phyloP scores from a whole-genome alignment of 2,888 invertebrate genomes.

The Malachius bipustulatus region DNA sequence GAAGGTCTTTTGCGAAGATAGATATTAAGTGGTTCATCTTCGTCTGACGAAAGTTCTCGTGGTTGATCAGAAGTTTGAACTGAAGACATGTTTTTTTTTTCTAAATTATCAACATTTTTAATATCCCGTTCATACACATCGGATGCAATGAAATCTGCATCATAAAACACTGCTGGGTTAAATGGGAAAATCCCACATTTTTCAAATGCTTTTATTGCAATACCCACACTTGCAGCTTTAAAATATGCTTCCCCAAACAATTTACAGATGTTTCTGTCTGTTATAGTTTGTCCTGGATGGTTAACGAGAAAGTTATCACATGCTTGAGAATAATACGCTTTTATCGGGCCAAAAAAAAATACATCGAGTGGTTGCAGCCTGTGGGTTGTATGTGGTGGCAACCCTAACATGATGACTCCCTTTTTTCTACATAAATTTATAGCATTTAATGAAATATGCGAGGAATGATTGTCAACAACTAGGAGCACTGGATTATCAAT shows the following conservation, averaged over 20 bases:
- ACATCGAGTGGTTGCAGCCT: conserved; percentile 22
- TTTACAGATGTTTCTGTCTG: conserved; percentile 18
- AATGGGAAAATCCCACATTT: background rate
- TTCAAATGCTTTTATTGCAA: too few species aligned
- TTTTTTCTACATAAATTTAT: conserved; percentile 20
- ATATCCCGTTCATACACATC: background rate
- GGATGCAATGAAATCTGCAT: background rate
- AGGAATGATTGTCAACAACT: conserved; percentile 1
- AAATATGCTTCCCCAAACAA: conserved; percentile 21
- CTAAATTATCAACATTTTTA: conserved; percentile 20
- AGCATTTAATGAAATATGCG: conserved; percentile 19
- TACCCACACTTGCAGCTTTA: conserved; percentile 20
- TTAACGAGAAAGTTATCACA: conserved; percentile 19
- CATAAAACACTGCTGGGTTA: background rate
- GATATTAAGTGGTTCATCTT: background rate
- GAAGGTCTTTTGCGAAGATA: too few species aligned
- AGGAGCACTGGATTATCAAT: conserved; percentile 12
- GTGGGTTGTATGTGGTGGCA: conserved; percentile 24
- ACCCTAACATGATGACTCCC: conserved; percentile 19
- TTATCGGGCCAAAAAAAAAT: conserved; percentile 23
- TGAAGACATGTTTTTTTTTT: too few species aligned
- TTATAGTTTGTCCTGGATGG: conserved; percentile 20
- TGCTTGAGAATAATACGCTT: conserved; percentile 21
- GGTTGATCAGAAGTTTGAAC: too few species aligned
- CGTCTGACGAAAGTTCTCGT: too few species aligned